Evolutionary conservation across 2,888 invertebrate genomes (phyloP), one percentile per base, ranked within the genome.

Genomic region (Protonemura montana): DNA sequence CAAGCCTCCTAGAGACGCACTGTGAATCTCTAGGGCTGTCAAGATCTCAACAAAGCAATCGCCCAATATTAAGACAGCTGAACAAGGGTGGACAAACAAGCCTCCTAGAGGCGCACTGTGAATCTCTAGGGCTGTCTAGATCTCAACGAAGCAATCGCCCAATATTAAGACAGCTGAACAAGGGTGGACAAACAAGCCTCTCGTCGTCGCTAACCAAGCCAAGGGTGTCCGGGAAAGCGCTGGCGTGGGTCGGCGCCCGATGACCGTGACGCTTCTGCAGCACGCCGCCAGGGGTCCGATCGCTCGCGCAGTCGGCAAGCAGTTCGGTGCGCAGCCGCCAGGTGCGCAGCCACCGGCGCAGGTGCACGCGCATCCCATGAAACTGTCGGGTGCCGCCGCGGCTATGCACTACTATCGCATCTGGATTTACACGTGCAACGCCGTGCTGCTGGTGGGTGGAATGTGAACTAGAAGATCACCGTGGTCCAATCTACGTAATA

Each of bases 391-490:
- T 85, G 85, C 87, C 85, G 85, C 78, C 85, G 89, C 88, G 92
- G 93, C 94, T 90, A 94, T 94, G 94, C 94, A 96, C 94, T 96
- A 96, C 93, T 96, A 96, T 93, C 95, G 97, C 93, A 95, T 97
- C 92, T 97, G 97, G 97, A 97, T 97, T 91, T 97, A 97, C 94
- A 96, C 96, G 91, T 97, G 97, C 95, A 97, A 97, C 93, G 95
- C 96, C 92, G 97, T 96, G 90, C 94, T 97, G 92, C 93, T 97
- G 92, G 94, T 96, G 90, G 96, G 96, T 91, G 16, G 16, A 21
- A 21, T 59, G 13, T 10, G 59, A 59, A 59, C 59, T 2, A 41
- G n/a, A n/a, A n/a, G 41, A 13, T 59, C 59, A 13, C 13, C 59
- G 59, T 6, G 35, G n/a, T n/a, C n/a, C n/a, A n/a, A n/a, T n/a